Conservation (phyloP, 2,888 invertebrate genomes). For the Drosophila rellima region DNA sequence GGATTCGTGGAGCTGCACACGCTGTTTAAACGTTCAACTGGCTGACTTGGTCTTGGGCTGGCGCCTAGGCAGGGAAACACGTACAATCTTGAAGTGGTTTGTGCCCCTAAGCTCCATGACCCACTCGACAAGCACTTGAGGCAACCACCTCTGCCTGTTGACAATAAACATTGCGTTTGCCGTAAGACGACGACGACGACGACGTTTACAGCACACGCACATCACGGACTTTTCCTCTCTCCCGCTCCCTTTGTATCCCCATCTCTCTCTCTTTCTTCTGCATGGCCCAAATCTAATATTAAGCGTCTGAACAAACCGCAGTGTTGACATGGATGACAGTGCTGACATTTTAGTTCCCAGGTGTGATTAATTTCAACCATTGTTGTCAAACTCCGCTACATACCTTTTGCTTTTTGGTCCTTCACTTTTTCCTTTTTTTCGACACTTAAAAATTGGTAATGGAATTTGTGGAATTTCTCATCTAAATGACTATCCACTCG, state of each 20-base stretch:
- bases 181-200: conserved; percentile 19
- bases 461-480: conserved; percentile 18
- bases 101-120: conserved; percentile 39
- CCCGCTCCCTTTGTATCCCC: background rate
- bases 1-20: conserved; percentile 17
- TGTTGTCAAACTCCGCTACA: conserved; percentile 49
- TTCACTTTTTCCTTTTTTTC: background rate
- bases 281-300: conserved; percentile 65
- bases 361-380: conserved; percentile 74
- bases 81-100: conserved; percentile 64
- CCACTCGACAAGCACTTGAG: conserved; percentile 68
- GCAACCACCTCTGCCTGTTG: conserved; percentile 70
- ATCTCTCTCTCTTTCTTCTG: background rate
- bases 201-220: conserved; percentile 27
- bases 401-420: conserved; percentile 2
- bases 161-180: conserved; percentile 76
- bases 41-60: conserved; percentile 22
- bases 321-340: conserved; percentile 74
- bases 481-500: conserved; percentile 7
- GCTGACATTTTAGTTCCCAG: conserved; percentile 73
- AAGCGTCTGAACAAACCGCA: conserved; percentile 58
- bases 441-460: conserved; percentile 14
- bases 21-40: conserved; percentile 38
- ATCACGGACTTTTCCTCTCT: background rate
- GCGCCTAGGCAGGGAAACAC: conserved; percentile 65